These are phyloP conservation scores for Cabera pusaria DNA, from an alignment of 2,888 invertebrate genomes.

Conservation along the genomic window DNA sequence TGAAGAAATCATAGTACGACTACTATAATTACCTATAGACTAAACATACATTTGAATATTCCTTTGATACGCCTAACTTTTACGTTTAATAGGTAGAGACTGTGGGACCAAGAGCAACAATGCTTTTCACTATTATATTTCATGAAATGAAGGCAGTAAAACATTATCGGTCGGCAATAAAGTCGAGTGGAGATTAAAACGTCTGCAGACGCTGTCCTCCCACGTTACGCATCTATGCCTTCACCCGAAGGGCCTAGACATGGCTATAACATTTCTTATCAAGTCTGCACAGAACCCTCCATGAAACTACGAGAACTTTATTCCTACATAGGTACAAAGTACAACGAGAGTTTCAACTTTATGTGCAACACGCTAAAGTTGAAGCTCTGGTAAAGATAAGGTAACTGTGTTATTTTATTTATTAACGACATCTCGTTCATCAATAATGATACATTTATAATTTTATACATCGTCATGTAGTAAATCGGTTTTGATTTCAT, in stretches of 20 bases:
- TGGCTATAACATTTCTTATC: constrained; percentile 69
- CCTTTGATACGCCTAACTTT: no score
- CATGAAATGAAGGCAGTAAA: constrained; percentile 16
- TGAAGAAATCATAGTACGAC: no score
- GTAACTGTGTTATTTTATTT: no score
- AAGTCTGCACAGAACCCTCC: constrained; percentile 48
- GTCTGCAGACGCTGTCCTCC: constrained; percentile 51
- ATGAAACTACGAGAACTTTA: constrained; percentile 27
- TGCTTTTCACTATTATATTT: constrained; percentile 12
- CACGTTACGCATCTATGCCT: constrained; percentile 56
- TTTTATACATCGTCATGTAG: no score
- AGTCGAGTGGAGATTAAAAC: constrained; percentile 60
- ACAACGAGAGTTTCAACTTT: constrained; percentile 17
- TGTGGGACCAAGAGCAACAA: no score
- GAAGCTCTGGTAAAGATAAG: no score
- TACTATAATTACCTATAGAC: no score
- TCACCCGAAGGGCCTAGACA: constrained; percentile 58
- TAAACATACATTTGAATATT: no score
- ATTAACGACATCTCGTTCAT: no score
- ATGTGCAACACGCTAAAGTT: constrained; percentile 6
- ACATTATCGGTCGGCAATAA: constrained; percentile 42
- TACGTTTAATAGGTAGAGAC: no score
- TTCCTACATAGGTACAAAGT: constrained; percentile 9
- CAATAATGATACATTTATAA: no score
- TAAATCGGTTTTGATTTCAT: no score